Evolutionary conservation across 2,113 vertebrate genomes (phyloP), one percentile per base, ranked within the genome.

Genomic region (Mus pahari): DNA sequence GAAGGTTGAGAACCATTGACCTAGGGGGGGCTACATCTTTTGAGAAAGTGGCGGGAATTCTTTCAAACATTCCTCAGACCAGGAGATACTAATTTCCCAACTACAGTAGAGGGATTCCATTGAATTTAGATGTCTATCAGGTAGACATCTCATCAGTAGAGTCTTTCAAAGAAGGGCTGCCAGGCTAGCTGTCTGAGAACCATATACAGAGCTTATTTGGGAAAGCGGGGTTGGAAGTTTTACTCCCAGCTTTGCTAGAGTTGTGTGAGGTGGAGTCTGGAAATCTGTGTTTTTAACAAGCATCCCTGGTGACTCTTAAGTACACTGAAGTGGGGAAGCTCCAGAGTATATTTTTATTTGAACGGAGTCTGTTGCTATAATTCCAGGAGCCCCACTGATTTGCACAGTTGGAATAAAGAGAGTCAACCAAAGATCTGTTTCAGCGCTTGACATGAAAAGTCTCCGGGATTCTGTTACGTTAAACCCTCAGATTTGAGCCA

Each of bases 381-480:
- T 92, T 95, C 95, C 39, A 86, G 77, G 68, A 88, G 36, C 17
- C 60, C 45, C 0, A 5, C 45, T 91, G 64, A 83, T 73, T 91
- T 28, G 36, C n/a, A 22, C 73, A 66, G 60, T 70, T 86, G 78
- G 78, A 89, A 45, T 74, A 74, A 48, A n/a, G 82, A 82, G 78
- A 89, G 22, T 45, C 89, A 86, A 87, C 55, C 45, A 74, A 68
- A 89, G 86, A 74, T 62, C 66, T 86, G 24, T 82, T 89, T 78
- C 45, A 50, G 17, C 71, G 16, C 89, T 92, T 79, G 93, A 86
- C 62, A 92, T n/a, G 42, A 89, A 95, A 95, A 93, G 73, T 86
- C 77, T 86, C 89, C 64, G 48, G 73, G 78, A 89, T 31, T 82
- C 77, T n/a, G 39, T 55, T 96, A 39, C 5, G 16, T 62, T 82